Evolutionary conservation across 2,888 invertebrate genomes (phyloP).

Genomic region (Phalera bucephala): DNA sequence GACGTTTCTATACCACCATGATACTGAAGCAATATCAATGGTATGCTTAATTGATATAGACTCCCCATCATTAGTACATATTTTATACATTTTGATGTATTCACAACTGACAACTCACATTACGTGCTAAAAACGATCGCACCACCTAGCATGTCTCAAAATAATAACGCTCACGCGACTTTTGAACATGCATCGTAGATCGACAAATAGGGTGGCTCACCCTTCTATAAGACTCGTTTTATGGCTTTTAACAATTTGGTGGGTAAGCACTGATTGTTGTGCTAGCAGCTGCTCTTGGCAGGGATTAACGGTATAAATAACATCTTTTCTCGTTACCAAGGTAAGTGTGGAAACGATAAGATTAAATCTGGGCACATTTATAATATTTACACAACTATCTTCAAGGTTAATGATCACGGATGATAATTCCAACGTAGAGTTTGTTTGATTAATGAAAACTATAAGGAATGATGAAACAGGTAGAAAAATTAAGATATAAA

Average conservation of each 20-base stretch:
- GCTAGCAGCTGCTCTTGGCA: conserved; percentile 69
- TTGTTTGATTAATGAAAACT: no score
- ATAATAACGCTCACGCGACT: conserved; percentile 72
- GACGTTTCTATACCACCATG: background rate
- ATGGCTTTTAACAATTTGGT: conserved; percentile 81
- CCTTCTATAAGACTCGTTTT: conserved; percentile 78
- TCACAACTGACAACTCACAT: no score
- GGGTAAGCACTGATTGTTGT: conserved; percentile 75
- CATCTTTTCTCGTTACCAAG: conserved; percentile 42
- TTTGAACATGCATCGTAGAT: conserved; percentile 68
- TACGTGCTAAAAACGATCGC: conserved; percentile 51
- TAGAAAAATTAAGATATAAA: no score
- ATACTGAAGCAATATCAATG: no score
- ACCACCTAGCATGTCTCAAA: conserved; percentile 60
- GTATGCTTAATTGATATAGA: no score
- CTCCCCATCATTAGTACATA: no score
- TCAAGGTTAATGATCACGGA: conserved; percentile 14
- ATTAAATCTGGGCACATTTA: conserved; percentile 31
- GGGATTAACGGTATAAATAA: conserved; percentile 66
- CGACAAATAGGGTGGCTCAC: conserved; percentile 73
- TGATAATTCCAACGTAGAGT: conserved; percentile 3
- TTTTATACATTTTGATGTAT: no score
- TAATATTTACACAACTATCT: conserved; percentile 28
- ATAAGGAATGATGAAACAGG: no score
- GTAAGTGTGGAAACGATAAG: conserved; percentile 51